Percentiles rank a stretch among this genome's conserved stretches.
phyloP scores from a whole-genome alignment of 2,888 invertebrate genomes.

The Drosophila algonquin region DNA sequence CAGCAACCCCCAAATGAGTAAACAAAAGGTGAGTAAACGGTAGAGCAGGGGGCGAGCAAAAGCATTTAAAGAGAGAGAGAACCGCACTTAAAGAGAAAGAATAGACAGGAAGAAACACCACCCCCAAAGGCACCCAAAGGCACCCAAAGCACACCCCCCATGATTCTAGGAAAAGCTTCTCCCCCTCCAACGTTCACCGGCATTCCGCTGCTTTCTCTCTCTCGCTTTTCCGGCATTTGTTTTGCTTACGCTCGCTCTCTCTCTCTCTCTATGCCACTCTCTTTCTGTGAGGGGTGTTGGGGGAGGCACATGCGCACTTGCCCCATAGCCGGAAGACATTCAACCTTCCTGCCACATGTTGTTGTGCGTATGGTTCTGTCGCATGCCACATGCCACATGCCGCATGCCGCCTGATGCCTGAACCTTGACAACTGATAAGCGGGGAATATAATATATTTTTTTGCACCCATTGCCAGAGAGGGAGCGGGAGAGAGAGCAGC shows the following conservation, averaged over 20 bases:
- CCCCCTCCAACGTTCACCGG: conserved; percentile 3
- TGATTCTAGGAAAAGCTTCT: not conserved
- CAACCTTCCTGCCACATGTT: conserved; percentile 78
- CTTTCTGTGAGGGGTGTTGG: conserved; percentile 19
- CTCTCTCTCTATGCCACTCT: not conserved
- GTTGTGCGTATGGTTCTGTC: conserved; percentile 53
- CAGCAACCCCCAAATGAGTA: conserved; percentile 71
- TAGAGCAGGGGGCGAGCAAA: not conserved
- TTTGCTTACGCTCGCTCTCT: conserved; percentile 18
- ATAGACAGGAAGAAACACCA: conserved; percentile 23
- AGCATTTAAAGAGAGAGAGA: conserved; percentile 18
- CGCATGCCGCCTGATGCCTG: conserved; percentile 28
- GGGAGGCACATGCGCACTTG: conserved; percentile 61
- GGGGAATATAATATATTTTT: conserved; percentile 50
- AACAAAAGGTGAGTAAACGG: conserved; percentile 55
- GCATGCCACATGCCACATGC: not conserved
- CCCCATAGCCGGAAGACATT: conserved; percentile 62
- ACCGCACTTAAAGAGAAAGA: conserved; percentile 4
- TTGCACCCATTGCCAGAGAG: conserved; percentile 28
- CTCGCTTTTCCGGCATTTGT: conserved; percentile 31
- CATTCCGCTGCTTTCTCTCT: not conserved
- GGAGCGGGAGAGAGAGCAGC: not conserved
- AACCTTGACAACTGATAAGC: conserved; percentile 80
- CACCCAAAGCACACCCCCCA: not conserved
- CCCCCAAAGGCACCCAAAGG: conserved; percentile 19